Base-by-base conservation (phyloP, 2,888 invertebrate species). In the Rhimphoctona megacephalus region DNA sequence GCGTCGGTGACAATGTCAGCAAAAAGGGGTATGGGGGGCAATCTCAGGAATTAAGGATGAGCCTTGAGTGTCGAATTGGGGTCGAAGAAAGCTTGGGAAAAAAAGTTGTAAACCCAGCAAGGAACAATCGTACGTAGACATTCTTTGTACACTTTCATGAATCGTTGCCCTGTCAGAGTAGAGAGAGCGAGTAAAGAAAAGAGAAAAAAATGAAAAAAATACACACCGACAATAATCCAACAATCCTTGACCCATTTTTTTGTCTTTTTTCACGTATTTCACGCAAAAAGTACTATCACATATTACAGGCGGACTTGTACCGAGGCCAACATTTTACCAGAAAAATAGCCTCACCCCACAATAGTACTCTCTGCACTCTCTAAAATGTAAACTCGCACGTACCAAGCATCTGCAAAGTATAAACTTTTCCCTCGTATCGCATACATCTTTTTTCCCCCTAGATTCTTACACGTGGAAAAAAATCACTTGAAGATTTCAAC, bases 211-310 rank as follows among this genome's bases (percentile, higher is more conserved):
- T 19, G 14, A 5, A n/a, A 67, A 74, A 39, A 77, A 52, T 49
- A 52, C 57, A 77, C 78, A 30, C 39, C 49, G 66, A 57, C 81
- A 83, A 86, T 74, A 74, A 84, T 84, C 61, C 81, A 57, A 64
- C 54, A 84, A 84, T 84, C 81, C 84, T 86, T 84, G 86, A 86
- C 84, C 86, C 33, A 81, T 74, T 86, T 86, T 17, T 76, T 43
- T 57, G 17, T 57, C 14, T n/a, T 4, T 66, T 22, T 64, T 39
- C n/a, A 36, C 39, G 39, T 46, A 43, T 52, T 83, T 73, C 79
- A 70, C 69, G 70, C 74, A 76, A 66, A 70, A 66, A 73, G 36
- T 25, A 57, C 61, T 72, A 25, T 79, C 64, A 19, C 46, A 52
- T 73, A 49, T 43, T 83, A 76, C 82, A 66, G 78, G 74, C n/a